Percentiles rank a stretch among this genome's conserved stretches.
Conservation (phyloP, 2,888 invertebrate genomes). For the Xanthorhoe designata region DNA sequence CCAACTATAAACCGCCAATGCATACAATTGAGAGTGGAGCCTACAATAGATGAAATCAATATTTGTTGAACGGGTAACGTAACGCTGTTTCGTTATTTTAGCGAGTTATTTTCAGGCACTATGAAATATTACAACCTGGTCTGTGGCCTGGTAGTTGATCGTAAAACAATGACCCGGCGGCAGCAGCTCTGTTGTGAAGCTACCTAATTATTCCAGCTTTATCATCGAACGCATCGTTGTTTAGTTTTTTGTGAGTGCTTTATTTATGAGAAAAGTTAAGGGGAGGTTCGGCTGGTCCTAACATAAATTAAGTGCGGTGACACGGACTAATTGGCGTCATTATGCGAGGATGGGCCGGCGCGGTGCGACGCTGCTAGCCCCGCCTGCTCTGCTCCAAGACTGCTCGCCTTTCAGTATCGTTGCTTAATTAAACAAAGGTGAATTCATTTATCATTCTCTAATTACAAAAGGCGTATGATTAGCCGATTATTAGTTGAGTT, state of each 20-base stretch:
- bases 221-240: conserved; percentile 51
- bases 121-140: conserved; percentile 30
- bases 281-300: conserved; percentile 60
- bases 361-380: conserved; percentile 37
- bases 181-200: conserved; percentile 15
- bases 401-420: conserved; percentile 50
- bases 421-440: conserved; percentile 56
- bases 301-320: conserved; percentile 72
- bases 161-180: conserved; percentile 24
- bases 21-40: conserved; percentile 29
- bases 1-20: conserved; percentile 21
- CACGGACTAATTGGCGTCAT: conserved; percentile 73
- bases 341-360: conserved; percentile 59
- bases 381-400: conserved; percentile 43
- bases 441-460: conserved; percentile 55
- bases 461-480: conserved; percentile 58
- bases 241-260: conserved; percentile 64
- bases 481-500: conserved; percentile 52
- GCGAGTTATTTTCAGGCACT: conserved; percentile 35
- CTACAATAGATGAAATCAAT: conserved; percentile 39
- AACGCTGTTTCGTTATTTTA: conserved; percentile 35
- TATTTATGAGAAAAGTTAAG: conserved; percentile 72
- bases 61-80: conserved; percentile 36
- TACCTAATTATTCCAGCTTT: conserved; percentile 42
- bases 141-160: conserved; percentile 19